Base-by-base conservation (phyloP, 1,140 invertebrate species). In the Eufriesea mexicana region DNA sequence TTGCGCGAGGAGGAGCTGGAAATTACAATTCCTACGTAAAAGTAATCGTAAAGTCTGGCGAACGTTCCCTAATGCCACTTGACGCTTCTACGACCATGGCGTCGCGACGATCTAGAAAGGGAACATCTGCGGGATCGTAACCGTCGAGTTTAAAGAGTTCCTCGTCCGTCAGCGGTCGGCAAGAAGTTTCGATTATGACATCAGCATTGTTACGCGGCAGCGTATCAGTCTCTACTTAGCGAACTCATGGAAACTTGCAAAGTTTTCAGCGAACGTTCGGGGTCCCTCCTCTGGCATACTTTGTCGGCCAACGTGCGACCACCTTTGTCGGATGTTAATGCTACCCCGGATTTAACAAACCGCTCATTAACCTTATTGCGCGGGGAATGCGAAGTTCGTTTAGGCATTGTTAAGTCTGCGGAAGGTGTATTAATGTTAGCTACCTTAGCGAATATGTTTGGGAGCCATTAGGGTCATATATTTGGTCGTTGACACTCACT, bases 151-250 rank as follows among this genome's bases (percentile, higher is more conserved):
- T 76, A 79, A 76, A 79, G 66, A 82, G 59, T 70, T 75, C 61
- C 25, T 67, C 10, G 59, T 79, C 54, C 62, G 23, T 76, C 68
- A 70, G 5, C 8, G n/a, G 54, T 35, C 49, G 12, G 20, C 59
- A 28, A 5, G 9, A 86, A 84, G 67, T 86, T 85, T 83, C 57
- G 55, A 64, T 84, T 87, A 81, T 68, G 62, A 64, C 78, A 62
- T 79, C 67, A 45, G 70, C 73, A 77, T 81, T 86, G 85, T 86
- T 87, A 77, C 62, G 45, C 55, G 49, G 61, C 23, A 10, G 9
- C 4, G 68, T 67, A 45, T 70, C 61, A 45, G 12, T 16, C n/a
- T 28, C 23, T 73, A 78, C 82, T 88, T 78, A 49, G 35, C 49
- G 18, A 59, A 45, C 73, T 73, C 25, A 51, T 25, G 25, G 73